A percentile compares a stretch with the other conserved stretches of the same genome.
phyloP scores from a whole-genome alignment of 2,797 vertebrate genomes.

The Cynodonichthys magdalenae region DNA sequence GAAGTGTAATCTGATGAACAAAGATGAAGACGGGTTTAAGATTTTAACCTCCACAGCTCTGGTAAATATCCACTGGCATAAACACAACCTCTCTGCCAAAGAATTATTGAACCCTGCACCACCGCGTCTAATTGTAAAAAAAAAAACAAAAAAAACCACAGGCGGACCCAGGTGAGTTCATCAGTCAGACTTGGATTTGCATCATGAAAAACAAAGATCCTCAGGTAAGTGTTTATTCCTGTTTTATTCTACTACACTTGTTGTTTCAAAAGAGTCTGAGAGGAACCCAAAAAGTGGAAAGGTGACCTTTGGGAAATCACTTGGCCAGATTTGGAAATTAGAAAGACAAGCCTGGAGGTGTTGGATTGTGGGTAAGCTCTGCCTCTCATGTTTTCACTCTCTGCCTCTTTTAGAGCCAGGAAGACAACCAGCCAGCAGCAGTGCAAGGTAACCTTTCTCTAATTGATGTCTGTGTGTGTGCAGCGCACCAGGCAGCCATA shows the following conservation, averaged over 20 bases:
- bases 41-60: slow-evolving; percentile 70
- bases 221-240: slow-evolving; percentile 35
- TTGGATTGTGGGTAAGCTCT: slow-evolving; percentile 33
- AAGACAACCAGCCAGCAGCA: slow-evolving; percentile 66
- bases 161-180: slow-evolving; percentile 28
- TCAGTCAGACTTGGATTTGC: slow-evolving; percentile 35
- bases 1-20: slow-evolving; percentile 73
- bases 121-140: slow-evolving; percentile 54
- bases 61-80: slow-evolving; percentile 76
- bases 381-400: slow-evolving; percentile 43
- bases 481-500: slow-evolving; percentile 67
- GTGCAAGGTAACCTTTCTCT: slow-evolving; percentile 84
- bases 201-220: slow-evolving; percentile 31
- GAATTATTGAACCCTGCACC: slow-evolving; percentile 49
- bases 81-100: slow-evolving; percentile 63
- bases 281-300: slow-evolving; percentile 26
- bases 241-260: slow-evolving; percentile 4
- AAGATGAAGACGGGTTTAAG: slow-evolving; percentile 61
- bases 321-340: slow-evolving; percentile 46
- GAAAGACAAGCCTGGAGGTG: not conserved
- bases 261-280: slow-evolving; percentile 15
- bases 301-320: slow-evolving; percentile 66
- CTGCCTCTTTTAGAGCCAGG: slow-evolving; percentile 52
- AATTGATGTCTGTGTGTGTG: slow-evolving; percentile 78
- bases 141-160: too few species aligned